Percentiles rank a stretch among this genome's conserved stretches.
Evolutionary conservation across 2,888 invertebrate genomes (phyloP).

Genomic region (Lumbricus terrestris): DNA sequence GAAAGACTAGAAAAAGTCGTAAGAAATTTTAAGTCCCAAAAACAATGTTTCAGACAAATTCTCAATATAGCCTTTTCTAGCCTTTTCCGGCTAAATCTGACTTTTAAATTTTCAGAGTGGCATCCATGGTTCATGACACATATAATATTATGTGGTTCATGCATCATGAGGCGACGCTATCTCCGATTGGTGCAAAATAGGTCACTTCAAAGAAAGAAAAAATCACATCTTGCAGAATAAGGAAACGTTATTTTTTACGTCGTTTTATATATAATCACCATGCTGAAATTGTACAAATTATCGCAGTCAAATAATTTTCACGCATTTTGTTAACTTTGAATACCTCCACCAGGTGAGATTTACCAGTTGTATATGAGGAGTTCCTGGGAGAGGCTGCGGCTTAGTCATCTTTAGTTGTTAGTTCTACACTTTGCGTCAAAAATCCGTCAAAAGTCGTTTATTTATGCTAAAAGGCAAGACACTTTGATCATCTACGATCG

Average conservation of each 20-base stretch:
- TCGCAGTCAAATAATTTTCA: not conserved
- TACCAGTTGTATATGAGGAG: not conserved
- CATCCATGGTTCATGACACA: not conserved
- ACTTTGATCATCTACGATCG: not conserved
- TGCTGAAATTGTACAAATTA: not conserved
- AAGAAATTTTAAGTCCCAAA: no score
- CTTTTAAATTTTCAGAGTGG: not conserved
- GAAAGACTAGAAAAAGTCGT: no score
- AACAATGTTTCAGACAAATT: no score
- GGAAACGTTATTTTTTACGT: not conserved
- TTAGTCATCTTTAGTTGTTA: not conserved
- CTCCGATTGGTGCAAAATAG: not conserved
- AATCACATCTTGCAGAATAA: not conserved
- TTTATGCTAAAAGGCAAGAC: slow-evolving; percentile 3
- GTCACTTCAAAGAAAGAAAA: not conserved
- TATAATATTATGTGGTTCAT: no score
- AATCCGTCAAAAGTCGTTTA: not conserved
- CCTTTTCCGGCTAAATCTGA: no score
- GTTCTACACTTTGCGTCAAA: not conserved
- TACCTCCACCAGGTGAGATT: not conserved
- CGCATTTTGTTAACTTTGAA: not conserved
- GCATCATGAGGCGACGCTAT: not conserved
- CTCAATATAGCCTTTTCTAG: no score
- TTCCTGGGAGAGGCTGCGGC: not conserved
- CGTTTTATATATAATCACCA: not conserved